Evolutionary conservation across 2,888 invertebrate genomes (phyloP), one percentile per base, ranked within the genome.

Genomic region (Dasysyrphus tricinctus): DNA sequence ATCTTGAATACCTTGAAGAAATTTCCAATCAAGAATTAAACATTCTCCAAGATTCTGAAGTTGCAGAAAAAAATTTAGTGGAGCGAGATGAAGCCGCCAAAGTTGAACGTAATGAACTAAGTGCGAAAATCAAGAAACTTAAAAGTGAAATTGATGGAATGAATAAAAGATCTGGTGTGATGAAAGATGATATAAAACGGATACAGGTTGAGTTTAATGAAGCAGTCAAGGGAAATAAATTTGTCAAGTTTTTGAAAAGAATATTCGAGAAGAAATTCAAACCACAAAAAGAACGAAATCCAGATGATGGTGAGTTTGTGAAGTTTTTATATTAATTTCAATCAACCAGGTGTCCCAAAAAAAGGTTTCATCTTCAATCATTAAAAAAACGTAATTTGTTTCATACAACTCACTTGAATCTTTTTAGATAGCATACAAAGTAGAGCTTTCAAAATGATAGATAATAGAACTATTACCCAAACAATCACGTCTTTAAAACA

Each of bases 181-280:
- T 93, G 49, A 91, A 93, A 34, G 93, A 94, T 5, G 93, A 93
- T 80, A 93, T 94, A 16, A 91, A 91, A 57, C 91, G 92, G 3
- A 90, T 94, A 12, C 94, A 94, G 65, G 89, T 92, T 1, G 93
- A 94, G 69, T 97, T 96, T 90, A 93, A 94, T 74, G 93, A 92
- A 37, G 93, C 94, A 8, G 94, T 95, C 0, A 94, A 93, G 54
- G 95, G 96, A 73, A 96, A 96, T 90, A 97, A 96, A 90, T 97
- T 96, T 91, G 94, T 94, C 7, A 95, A 96, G 89, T 97, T 97
- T 90, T 92, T 98, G 54, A 94, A 94, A 24, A 95, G 95, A 89
- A 97, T 98, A 75, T 98, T 96, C 90, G 96, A 95, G 90, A 98
- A 97, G 91, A 97, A 96, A 90, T 96, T 95, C 89, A 96, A 96